A percentile compares a stretch with the other conserved stretches of the same genome.
Conservation (phyloP, 2,797 vertebrate species). For the Agapornis canus region DNA sequence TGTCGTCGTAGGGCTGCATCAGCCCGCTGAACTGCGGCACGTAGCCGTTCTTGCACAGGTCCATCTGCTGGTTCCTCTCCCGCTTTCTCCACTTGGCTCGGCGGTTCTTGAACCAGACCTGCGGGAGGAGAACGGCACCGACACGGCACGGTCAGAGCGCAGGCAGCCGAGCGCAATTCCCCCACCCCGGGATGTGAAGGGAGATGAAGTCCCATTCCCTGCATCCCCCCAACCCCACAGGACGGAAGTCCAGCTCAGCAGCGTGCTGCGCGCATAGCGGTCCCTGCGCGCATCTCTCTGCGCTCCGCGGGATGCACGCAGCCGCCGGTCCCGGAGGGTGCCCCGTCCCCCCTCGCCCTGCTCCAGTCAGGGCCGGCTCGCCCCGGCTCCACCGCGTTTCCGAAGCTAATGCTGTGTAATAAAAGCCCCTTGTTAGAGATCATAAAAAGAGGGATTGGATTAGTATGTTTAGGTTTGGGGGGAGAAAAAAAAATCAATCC, state of each 20-base stretch:
- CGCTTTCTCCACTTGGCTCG: conserved; percentile 98
- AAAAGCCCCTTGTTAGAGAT: conserved; percentile 63
- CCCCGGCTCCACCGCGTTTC: conserved; percentile 27
- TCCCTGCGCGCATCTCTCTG: neutral
- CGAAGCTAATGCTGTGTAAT: conserved; percentile 46
- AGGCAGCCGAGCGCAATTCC: neutral
- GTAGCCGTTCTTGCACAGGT: conserved; percentile 97
- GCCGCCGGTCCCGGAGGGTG: neutral
- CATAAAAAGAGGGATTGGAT: conserved; percentile 67
- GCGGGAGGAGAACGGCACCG: neutral
- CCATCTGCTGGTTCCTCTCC: conserved; percentile 98
- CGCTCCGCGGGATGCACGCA: neutral
- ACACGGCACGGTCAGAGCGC: neutral
- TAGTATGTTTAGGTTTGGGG: conserved; percentile 34
- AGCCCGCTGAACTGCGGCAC: conserved; percentile 97
- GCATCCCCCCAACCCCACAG: too few species aligned
- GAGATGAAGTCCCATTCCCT: neutral
- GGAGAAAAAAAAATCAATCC: neutral
- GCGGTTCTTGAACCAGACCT: conserved; percentile 99
- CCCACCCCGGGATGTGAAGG: neutral
- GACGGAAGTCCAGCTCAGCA: neutral
- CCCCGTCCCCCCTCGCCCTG: neutral
- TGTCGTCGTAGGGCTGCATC: conserved; percentile 97
- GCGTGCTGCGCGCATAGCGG: neutral
- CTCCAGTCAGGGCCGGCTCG: neutral